Percentiles rank a stretch among this genome's conserved stretches.
These are phyloP conservation scores for Leptogaster cylindrica DNA, from an alignment of 2,888 invertebrate genomes.

Conservation along the genomic window DNA sequence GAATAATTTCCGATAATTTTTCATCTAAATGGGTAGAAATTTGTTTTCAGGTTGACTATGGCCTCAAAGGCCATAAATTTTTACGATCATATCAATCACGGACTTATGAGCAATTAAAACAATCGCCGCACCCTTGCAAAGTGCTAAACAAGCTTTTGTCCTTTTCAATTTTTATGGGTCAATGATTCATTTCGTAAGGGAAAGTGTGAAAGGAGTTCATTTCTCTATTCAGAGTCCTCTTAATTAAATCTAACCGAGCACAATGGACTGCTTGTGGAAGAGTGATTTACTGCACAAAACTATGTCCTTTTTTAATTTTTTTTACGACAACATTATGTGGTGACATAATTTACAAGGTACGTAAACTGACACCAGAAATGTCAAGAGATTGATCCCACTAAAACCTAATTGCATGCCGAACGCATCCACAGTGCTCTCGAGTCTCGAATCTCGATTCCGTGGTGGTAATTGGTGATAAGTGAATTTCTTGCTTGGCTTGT, in stretches of 20 bases:
- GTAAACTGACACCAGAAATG: conserved; percentile 32
- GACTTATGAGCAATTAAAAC: conserved; percentile 25
- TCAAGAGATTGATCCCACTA: conserved; percentile 17
- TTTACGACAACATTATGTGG: not conserved
- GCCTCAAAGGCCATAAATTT: conserved; percentile 42
- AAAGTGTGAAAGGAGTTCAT: no score
- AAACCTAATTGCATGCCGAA: not conserved
- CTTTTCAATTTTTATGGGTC: no score
- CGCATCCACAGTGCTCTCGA: not conserved
- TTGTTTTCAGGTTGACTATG: conserved; percentile 39
- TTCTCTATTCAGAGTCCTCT: no score
- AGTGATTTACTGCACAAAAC: no score
- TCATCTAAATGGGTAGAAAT: conserved; percentile 20
- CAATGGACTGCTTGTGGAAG: no score
- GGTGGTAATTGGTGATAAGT: conserved; percentile 31
- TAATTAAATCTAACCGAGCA: no score
- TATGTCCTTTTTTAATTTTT: not conserved
- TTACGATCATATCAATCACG: no score
- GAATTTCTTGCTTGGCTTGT: conserved; percentile 11
- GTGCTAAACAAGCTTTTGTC: no score
- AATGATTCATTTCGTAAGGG: not conserved
- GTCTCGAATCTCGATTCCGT: not conserved
- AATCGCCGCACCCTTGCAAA: no score
- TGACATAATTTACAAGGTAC: not conserved
- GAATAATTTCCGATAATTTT: conserved; percentile 18